phyloP scores from a whole-genome alignment of 2,113 vertebrate genomes.

The Cinclus cinclus region DNA sequence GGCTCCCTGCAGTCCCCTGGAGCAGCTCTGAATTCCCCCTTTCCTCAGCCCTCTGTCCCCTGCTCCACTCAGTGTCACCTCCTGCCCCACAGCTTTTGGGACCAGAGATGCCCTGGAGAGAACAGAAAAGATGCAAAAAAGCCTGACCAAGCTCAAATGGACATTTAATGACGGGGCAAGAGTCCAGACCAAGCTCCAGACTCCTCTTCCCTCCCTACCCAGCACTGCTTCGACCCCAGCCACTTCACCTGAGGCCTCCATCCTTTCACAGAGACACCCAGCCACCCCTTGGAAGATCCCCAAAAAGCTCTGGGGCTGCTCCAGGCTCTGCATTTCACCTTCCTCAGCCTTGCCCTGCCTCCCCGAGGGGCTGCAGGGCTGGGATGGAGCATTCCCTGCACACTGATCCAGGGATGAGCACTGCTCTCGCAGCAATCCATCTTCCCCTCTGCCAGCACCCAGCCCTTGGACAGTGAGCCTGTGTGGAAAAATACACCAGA shows the following conservation, averaged over 20 bases:
- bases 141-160: background rate
- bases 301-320: background rate
- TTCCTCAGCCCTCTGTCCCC: background rate
- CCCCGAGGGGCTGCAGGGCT: background rate
- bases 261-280: background rate
- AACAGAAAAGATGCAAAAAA: background rate
- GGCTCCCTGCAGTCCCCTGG: background rate
- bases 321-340: background rate
- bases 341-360: background rate
- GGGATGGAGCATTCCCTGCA: no score
- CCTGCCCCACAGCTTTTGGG: background rate
- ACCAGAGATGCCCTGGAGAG: background rate
- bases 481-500: background rate
- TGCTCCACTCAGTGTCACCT: background rate
- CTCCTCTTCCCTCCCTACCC: background rate
- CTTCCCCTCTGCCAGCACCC: background rate
- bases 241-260: background rate
- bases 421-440: background rate
- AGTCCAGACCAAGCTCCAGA: background rate
- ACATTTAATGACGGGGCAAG: background rate
- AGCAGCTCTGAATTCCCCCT: background rate
- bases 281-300: background rate
- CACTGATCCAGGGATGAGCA: rapidly evolving
- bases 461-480: background rate
- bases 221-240: background rate